Evolutionary conservation across 2,113 vertebrate species (phyloP).

Genomic region (Urocynchramus pylzowi): DNA sequence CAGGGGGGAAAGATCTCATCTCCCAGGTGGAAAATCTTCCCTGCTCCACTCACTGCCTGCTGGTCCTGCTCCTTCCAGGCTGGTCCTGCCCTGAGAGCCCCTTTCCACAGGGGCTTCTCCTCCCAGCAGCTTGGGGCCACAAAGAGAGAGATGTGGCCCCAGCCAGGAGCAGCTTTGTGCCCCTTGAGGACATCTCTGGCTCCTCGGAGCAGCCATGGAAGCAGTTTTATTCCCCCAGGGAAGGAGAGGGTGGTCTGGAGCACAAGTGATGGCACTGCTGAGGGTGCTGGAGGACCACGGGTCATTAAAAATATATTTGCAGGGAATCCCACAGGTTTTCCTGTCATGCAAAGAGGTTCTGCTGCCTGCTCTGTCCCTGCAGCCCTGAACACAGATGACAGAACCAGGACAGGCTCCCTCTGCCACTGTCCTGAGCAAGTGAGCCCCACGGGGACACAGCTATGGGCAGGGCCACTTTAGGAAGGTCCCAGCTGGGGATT

Average conservation of each 20-base stretch:
- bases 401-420: neutral
- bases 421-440: neutral
- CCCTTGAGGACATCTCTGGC: neutral
- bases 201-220: neutral
- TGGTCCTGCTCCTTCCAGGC: neutral
- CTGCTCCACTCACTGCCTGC: neutral
- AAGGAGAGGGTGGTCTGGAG: neutral
- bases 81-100: neutral
- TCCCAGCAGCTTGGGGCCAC: neutral
- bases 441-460: neutral
- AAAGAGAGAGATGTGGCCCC: neutral
- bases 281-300: neutral
- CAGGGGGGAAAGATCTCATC: neutral
- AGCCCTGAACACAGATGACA: neutral
- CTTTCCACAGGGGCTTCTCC: neutral
- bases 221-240: neutral
- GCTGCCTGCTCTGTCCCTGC: neutral
- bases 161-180: neutral
- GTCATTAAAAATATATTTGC: neutral
- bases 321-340: neutral
- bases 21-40: neutral
- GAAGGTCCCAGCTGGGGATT: neutral
- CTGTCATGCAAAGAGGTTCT: neutral
- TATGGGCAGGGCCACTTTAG: neutral
- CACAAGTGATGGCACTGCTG: fast-evolving